Evolutionary conservation across 2,888 invertebrate species (phyloP), one percentile per base, ranked within the genome.

Genomic region (Lasioglossum calceatum): DNA sequence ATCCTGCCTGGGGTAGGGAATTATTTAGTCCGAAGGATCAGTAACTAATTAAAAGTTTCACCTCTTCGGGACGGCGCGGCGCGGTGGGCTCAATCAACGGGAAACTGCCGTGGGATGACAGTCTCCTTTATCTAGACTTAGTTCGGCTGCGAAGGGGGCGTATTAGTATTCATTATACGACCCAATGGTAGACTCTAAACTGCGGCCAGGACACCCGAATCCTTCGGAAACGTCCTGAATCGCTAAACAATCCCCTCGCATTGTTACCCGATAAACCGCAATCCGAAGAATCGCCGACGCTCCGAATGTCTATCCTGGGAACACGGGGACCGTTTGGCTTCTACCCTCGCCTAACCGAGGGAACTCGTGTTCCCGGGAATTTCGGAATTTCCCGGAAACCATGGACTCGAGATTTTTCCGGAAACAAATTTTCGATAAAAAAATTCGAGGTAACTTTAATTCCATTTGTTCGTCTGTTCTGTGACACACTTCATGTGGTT

Each of bases 31-130:
- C 81, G 73, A 80, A 87, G 90, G 91, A 92, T 93, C 91, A 89
- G 91, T 87, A 92, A 93, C 92, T 93, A 93, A 93, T 93, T 93
- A 93, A 93, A 93, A 92, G 92, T 93, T 93, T 91, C 77, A 47
- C 77, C 80, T 79, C 86, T 85, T 87, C 87, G 78, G 39, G 23
- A 16, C 47, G 44, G 19, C 58, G 54, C 58, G n/a, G 39, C 64
- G 64, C 64, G 32, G 58, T 83, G 36, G 39, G 58, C 83, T 83
- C 86, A 77, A 82, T 88, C 84, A 82, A 82, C 82, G 82, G 79
- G 84, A 75, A 88, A 86, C 86, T 82, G 74, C 80, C 79, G 67
- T 80, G 84, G 84, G 80, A 76, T 84, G 86, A 82, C 86, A 74
- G 88, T 77, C 79, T 74, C 88, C 84, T 88, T 88, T 88, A 86